phyloP scores from a whole-genome alignment of 2,797 vertebrate genomes.

The Dromococcyx pavoninus region DNA sequence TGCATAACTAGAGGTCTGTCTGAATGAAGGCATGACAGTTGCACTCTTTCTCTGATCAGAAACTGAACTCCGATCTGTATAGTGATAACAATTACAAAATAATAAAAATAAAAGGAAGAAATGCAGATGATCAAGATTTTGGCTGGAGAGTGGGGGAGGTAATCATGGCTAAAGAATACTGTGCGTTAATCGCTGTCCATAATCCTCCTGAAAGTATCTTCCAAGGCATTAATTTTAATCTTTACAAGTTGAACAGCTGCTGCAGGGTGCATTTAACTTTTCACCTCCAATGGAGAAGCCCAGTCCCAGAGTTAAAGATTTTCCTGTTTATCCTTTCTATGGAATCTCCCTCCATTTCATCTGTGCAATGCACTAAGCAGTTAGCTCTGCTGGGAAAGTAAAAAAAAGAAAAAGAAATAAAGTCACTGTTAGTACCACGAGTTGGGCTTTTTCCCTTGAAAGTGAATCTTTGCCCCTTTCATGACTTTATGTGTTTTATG shows the following conservation, averaged over 20 bases:
- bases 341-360: conserved; percentile 27
- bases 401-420: neutral
- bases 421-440: neutral
- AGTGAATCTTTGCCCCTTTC: conserved; percentile 63
- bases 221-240: conserved; percentile 70
- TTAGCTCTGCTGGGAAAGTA: neutral
- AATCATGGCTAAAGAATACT: neutral
- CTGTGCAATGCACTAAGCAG: neutral
- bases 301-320: conserved; percentile 33
- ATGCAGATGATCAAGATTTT: neutral
- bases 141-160: neutral
- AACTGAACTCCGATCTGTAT: conserved; percentile 2
- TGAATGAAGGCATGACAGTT: neutral
- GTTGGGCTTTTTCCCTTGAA: conserved; percentile 64
- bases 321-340: conserved; percentile 53
- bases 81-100: conserved; percentile 43
- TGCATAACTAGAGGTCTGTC: neutral
- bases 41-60: conserved; percentile 19
- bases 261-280: conserved; percentile 63
- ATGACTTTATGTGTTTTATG: conserved; percentile 42
- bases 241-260: conserved; percentile 55
- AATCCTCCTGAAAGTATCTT: conserved; percentile 61
- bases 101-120: conserved; percentile 54
- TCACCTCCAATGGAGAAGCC: conserved; percentile 15
- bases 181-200: conserved; percentile 61